These are phyloP conservation scores for Stichopus chloronotus DNA, from an alignment of 35 echinoderm and acorn worm genomes.

Conservation along the genomic window DNA sequence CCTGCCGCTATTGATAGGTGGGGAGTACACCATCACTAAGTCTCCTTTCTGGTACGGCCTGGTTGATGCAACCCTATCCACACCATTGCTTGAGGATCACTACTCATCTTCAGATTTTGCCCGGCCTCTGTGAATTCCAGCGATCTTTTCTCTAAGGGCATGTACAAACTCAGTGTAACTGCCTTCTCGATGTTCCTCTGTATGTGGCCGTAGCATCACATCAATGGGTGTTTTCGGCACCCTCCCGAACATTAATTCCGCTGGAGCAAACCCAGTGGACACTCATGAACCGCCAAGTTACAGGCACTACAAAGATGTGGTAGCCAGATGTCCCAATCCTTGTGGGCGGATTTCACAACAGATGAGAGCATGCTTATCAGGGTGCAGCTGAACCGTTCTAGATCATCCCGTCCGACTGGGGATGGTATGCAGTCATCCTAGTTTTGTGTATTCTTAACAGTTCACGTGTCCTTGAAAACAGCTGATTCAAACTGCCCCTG, in stretches of 20 bases:
- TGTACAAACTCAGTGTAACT: not conserved
- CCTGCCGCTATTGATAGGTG: slow-evolving; percentile 28
- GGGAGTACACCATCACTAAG: slow-evolving; percentile 48
- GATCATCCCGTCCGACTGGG: slow-evolving; percentile 58
- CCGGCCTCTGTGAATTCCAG: slow-evolving; percentile 21
- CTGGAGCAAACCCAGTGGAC: slow-evolving; percentile 57
- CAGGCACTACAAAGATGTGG: slow-evolving; percentile 60
- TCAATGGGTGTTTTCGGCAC: no score
- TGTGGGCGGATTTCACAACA: not conserved
- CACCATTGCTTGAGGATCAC: not conserved
- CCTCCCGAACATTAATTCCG: slow-evolving; percentile 66
- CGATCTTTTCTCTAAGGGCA: not conserved
- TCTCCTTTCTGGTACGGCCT: slow-evolving; percentile 6
- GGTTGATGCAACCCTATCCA: not conserved
- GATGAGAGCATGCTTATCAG: slow-evolving; percentile 3
- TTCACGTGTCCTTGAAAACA: slow-evolving; percentile 1
- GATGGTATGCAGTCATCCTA: slow-evolving; percentile 52
- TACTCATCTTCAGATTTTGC: slow-evolving; percentile 20
- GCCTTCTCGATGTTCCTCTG: no score
- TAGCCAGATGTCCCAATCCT: slow-evolving; percentile 64
- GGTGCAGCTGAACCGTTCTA: not conserved
- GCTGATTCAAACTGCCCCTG: slow-evolving; percentile 60
- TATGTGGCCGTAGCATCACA: not conserved
- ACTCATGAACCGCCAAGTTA: slow-evolving; percentile 57
- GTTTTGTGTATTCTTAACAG: slow-evolving; percentile 27